Conservation (phyloP, 2,113 vertebrate species). For the Martes martes region DNA sequence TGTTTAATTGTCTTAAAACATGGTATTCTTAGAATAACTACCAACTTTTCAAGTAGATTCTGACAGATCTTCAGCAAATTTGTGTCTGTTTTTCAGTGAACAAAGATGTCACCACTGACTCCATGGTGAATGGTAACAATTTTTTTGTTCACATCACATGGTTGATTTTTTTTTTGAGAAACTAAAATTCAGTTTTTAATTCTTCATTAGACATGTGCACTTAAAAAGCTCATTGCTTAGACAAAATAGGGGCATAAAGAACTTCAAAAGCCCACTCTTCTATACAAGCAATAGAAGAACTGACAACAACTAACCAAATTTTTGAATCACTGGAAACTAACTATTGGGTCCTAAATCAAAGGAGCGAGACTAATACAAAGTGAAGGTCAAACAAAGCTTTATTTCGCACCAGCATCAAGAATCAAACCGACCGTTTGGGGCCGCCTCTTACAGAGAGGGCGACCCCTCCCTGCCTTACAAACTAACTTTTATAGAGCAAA, state of each 20-base stretch:
- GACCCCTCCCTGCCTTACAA: too few relatives aligned
- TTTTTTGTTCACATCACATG: neutral
- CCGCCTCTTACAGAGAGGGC: too few relatives aligned
- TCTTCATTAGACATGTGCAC: conserved; percentile 12
- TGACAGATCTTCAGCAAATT: conserved; percentile 18
- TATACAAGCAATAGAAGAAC: neutral
- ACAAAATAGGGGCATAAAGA: neutral
- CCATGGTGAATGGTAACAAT: neutral
- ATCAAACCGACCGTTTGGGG: too few relatives aligned
- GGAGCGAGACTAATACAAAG: too few relatives aligned
- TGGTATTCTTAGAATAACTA: neutral
- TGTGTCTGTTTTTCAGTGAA: neutral
- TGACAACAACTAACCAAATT: neutral
- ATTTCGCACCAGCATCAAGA: too few relatives aligned
- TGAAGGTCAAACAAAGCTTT: too few relatives aligned
- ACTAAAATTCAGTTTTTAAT: conserved; percentile 10
- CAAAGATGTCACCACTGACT: neutral
- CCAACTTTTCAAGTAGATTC: neutral
- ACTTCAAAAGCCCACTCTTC: neutral
- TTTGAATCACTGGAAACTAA: neutral
- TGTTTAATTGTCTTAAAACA: neutral
- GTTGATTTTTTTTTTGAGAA: neutral
- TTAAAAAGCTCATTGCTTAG: neutral
- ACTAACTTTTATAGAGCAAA: too few relatives aligned
- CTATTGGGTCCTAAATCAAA: too few relatives aligned